phyloP scores from a whole-genome alignment of 2,888 invertebrate genomes.

The Sisyra terminalis region DNA sequence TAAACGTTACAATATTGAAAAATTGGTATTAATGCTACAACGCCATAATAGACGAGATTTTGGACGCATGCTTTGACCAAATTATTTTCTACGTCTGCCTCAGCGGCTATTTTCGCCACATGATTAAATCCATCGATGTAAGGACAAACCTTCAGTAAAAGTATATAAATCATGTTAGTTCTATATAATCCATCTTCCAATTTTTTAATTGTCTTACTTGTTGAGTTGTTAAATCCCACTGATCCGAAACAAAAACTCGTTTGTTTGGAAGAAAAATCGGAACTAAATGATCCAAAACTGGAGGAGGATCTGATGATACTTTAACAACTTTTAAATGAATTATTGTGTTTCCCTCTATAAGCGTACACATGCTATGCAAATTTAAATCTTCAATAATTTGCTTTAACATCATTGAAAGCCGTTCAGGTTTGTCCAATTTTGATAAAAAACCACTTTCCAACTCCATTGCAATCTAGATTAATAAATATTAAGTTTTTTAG shows the following conservation, averaged over 20 bases:
- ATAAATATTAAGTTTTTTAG: not conserved
- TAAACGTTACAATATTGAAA: constrained; percentile 53
- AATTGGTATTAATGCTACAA: constrained; percentile 39
- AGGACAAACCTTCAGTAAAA: constrained; percentile 46
- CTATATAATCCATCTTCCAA: not conserved
- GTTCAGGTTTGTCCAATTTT: constrained; percentile 38
- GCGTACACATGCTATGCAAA: constrained; percentile 32
- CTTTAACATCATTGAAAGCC: constrained; percentile 57
- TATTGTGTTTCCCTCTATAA: constrained; percentile 66
- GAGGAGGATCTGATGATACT: constrained; percentile 61
- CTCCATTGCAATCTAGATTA: constrained; percentile 57
- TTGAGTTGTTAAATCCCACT: constrained; percentile 90
- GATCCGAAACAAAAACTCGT: constrained; percentile 45
- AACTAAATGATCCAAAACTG: constrained; percentile 78
- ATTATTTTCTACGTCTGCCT: constrained; percentile 85
- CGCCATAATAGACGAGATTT: constrained; percentile 68
- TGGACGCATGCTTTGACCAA: constrained; percentile 89
- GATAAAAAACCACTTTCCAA: constrained; percentile 76
- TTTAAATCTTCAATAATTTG: constrained; percentile 73
- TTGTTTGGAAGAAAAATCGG: constrained; percentile 59
- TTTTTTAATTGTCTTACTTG: constrained; percentile 49
- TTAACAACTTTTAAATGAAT: constrained; percentile 80
- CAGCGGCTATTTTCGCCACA: constrained; percentile 72
- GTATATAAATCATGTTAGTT: not conserved
- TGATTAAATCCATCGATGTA: constrained; percentile 89